Conservation (phyloP, 2,113 vertebrate genomes). For the Camelus dromedarius region DNA sequence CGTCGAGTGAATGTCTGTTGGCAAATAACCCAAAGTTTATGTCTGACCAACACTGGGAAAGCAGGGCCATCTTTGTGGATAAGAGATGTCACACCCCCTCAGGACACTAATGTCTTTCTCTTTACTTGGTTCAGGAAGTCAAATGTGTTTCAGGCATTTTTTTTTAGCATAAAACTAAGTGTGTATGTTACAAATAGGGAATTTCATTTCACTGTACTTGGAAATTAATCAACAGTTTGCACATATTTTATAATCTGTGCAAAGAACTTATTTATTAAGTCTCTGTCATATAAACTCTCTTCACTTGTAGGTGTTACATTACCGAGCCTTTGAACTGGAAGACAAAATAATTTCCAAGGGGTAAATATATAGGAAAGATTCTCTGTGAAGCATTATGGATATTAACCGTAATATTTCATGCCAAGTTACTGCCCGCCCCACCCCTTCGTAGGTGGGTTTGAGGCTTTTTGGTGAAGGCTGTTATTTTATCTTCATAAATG, state of each 20-base stretch:
- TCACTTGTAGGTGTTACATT: background rate
- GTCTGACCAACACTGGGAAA: background rate
- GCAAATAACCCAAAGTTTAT: background rate
- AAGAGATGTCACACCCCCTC: background rate
- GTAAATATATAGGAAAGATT: background rate
- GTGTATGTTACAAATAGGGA: background rate
- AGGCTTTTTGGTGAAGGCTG: background rate
- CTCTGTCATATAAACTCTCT: background rate
- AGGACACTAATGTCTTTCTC: background rate
- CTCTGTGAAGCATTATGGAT: background rate
- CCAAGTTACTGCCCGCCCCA: background rate
- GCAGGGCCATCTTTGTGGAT: background rate
- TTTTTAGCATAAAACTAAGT: background rate
- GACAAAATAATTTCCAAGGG: background rate
- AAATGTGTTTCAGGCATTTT: background rate
- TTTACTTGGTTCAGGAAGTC: background rate
- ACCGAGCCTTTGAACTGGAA: background rate
- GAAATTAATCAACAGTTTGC: background rate
- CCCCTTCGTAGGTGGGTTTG: background rate
- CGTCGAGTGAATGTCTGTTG: background rate
- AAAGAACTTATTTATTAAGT: background rate
- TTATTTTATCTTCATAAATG: background rate
- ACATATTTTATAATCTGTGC: background rate
- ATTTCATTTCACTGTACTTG: background rate
- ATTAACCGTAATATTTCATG: background rate